Base-by-base conservation (phyloP, 2,888 invertebrate species). In the Cecidostiba fungosa region DNA sequence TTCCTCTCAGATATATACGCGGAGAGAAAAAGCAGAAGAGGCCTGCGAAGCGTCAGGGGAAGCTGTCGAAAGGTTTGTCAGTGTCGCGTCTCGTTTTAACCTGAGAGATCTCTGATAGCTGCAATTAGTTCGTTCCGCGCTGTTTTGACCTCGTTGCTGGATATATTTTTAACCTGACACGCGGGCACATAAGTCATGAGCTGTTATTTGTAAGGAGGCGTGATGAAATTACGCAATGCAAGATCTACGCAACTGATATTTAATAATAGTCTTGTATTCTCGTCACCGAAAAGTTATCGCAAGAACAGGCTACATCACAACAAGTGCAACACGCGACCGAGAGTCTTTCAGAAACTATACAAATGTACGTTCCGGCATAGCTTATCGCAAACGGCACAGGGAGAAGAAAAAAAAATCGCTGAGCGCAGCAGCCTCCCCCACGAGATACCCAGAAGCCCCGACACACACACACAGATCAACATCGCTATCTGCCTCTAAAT, bases 1-100 rank as follows among this genome's bases (percentile, higher is more conserved):
- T 66, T 66, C 66, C 66, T 66, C 14, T 6, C 2, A n/a, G n/a
- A n/a, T n/a, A 14, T 14, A 19, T 19, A 16, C 54, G 73, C 39
- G 14, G 6, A 62, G 19, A 66, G 29, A 77, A 77, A 14, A 32
- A 50, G 29, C 47, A n/a, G 26, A 59, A 78, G 14, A 39, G 39
- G 77, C 19, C 77, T 54, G 70, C 36, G 43, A 59, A 59, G 59
- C 36, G 26, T 73, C 59, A 12, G 39, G n/a, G 19, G 54, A 77
- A 81, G 32, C 66, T 43, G 77, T 82, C 82, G 73, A 85, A 81
- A 77, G 69, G 62, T 85, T 81, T 77, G 85, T 81, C 80, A 85
- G 77, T n/a, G 72, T 62, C 62, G 26, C 43, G 32, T 12, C 47
- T 81, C 36, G 29, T 16, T 36, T 59, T 39, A 47, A 36, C 5